phyloP scores from a whole-genome alignment of 2,888 invertebrate genomes.

The Eilema griseolum region DNA sequence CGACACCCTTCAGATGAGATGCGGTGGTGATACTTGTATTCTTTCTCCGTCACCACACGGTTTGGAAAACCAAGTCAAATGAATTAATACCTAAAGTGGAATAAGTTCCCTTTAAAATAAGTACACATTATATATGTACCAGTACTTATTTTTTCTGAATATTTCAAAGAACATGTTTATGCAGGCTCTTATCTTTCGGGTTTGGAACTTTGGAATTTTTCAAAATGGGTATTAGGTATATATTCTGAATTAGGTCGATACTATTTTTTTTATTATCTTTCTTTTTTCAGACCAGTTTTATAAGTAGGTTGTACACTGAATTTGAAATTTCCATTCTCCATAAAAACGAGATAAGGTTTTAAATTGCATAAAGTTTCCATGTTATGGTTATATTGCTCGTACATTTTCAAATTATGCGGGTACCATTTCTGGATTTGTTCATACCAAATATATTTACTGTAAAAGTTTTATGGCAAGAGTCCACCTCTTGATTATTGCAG shows the following conservation, averaged over 20 bases:
- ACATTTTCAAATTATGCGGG: conserved; percentile 31
- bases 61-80: too few species aligned
- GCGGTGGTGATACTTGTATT: too few species aligned
- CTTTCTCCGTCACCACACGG: too few species aligned
- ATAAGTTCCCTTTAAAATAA: too few species aligned
- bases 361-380: conserved; percentile 30
- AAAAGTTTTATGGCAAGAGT: conserved; percentile 14
- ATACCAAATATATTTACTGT: conserved; percentile 18
- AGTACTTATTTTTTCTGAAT: not conserved
- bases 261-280: not conserved
- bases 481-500: conserved; percentile 10
- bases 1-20: too few species aligned
- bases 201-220: not conserved
- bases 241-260: not conserved
- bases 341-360: conserved; percentile 39
- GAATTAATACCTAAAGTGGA: not conserved
- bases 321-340: conserved; percentile 26
- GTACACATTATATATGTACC: too few species aligned
- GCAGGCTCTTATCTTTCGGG: not conserved
- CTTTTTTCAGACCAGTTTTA: conserved; percentile 11
- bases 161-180: not conserved
- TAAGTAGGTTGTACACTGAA: conserved; percentile 15
- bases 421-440: conserved; percentile 38
- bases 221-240: not conserved
- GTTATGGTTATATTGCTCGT: conserved; percentile 31